Evolutionary conservation across 2,888 invertebrate genomes (phyloP).

Genomic region (Drosophila acutilabella): DNA sequence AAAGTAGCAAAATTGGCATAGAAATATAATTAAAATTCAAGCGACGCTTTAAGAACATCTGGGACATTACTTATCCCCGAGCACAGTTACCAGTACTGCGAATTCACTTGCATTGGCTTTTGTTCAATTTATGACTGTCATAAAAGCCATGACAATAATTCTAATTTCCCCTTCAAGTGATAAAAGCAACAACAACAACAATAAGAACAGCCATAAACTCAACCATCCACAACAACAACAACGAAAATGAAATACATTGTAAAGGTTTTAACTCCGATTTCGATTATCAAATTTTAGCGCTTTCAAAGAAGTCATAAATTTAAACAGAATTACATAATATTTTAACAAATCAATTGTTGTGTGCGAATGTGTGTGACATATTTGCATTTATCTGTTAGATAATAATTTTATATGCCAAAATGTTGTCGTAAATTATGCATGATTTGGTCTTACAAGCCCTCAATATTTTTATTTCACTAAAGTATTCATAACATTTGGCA

Average conservation of each 20-base stretch:
- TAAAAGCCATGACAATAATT: conserved; percentile 72
- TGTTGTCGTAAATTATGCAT: conserved; percentile 31
- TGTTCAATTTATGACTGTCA: conserved; percentile 65
- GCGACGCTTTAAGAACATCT: conserved; percentile 68
- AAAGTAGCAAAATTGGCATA: conserved; percentile 38
- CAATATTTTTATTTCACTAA: conserved; percentile 10
- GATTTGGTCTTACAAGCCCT: conserved; percentile 19
- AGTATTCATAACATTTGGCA: neutral
- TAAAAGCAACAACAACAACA: conserved; percentile 44
- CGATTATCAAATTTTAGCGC: conserved; percentile 15
- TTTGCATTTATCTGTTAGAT: conserved; percentile 40
- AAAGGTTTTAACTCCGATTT: conserved; percentile 17
- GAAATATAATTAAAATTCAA: conserved; percentile 75
- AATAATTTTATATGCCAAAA: conserved; percentile 39
- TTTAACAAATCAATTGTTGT: conserved; percentile 46
- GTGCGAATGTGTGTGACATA: conserved; percentile 23
- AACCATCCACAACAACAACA: neutral
- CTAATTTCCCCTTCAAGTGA: conserved; percentile 65
- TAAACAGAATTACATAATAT: conserved; percentile 43
- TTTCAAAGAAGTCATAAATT: conserved; percentile 51
- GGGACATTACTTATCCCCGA: conserved; percentile 60
- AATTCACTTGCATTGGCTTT: conserved; percentile 59
- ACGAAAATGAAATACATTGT: conserved; percentile 26
- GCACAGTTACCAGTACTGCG: conserved; percentile 29
- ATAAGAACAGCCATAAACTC: neutral